These are phyloP conservation scores for Tillus elongatus DNA, from an alignment of 2,888 invertebrate species.

Conservation along the genomic window DNA sequence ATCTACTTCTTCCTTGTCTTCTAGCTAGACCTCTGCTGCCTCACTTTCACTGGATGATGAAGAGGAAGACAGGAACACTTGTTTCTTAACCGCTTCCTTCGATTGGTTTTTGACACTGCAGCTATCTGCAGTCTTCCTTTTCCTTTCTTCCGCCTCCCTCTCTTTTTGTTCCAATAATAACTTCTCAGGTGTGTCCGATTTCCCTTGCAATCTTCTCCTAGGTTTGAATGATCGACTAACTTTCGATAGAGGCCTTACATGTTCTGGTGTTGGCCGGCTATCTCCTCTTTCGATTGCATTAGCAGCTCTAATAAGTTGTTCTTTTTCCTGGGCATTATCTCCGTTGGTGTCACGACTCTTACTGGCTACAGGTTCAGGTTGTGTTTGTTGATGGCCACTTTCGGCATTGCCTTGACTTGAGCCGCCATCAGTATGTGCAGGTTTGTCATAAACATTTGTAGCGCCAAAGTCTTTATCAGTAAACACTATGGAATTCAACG, in stretches of 20 bases:
- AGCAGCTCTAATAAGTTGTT: background rate
- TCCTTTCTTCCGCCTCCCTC: conserved; percentile 1
- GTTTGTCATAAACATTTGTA: background rate
- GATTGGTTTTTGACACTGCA: background rate
- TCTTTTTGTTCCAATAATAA: background rate
- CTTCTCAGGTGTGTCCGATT: background rate
- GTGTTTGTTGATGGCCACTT: no score
- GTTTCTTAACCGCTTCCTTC: background rate
- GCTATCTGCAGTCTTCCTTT: conserved; percentile 1
- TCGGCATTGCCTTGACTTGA: no score
- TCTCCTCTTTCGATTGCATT: background rate
- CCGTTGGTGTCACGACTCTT: background rate
- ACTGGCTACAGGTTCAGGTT: background rate
- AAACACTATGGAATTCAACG: no score
- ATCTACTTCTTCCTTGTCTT: no score
- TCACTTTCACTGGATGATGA: no score
- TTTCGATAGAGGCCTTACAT: conserved; percentile 1
- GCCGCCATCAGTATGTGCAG: no score
- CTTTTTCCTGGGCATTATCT: background rate
- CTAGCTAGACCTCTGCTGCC: no score
- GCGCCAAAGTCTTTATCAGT: background rate
- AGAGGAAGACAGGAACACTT: no score
- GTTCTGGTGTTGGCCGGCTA: conserved; percentile 2
- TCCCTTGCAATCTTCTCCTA: conserved; percentile 2
- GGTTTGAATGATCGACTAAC: conserved; percentile 2